phyloP scores from a whole-genome alignment of 1,140 invertebrate species.

The Lordiphosa clarofinis region DNA sequence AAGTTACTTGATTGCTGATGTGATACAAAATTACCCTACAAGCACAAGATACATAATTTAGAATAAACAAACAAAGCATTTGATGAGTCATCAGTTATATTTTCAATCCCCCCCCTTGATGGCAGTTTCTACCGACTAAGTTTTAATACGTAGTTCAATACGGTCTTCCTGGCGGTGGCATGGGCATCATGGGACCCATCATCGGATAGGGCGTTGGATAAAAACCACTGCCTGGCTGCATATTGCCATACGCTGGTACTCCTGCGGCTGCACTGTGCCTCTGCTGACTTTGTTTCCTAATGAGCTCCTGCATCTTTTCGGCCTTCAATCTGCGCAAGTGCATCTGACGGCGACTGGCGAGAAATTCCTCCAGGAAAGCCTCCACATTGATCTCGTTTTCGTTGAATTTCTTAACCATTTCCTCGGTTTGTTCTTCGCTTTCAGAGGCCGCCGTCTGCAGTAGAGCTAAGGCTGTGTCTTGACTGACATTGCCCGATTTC shows the following conservation, averaged over 20 bases:
- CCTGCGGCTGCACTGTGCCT: constrained; percentile 6
- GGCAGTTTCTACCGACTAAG: constrained; percentile 6
- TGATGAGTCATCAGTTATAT: constrained; percentile 4
- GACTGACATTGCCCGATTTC: constrained; percentile 85
- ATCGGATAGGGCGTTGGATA: constrained; percentile 80
- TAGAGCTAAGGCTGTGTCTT: constrained; percentile 90
- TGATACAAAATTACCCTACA: too few relatives aligned
- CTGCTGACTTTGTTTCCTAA: constrained; percentile 80
- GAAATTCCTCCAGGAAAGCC: constrained; percentile 89
- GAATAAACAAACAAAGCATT: too few relatives aligned
- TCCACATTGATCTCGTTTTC: constrained; percentile 87
- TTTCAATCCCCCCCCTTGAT: not conserved
- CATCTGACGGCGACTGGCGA: constrained; percentile 86
- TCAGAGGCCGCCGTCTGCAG: constrained; percentile 91
- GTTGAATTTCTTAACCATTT: constrained; percentile 88
- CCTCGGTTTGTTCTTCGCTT: constrained; percentile 93
- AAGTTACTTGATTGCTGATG: too few relatives aligned
- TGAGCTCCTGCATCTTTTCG: constrained; percentile 91
- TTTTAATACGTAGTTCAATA: constrained; percentile 28
- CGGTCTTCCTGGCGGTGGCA: constrained; percentile 79
- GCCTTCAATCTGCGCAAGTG: constrained; percentile 91
- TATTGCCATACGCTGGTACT: constrained; percentile 48
- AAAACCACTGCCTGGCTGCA: constrained; percentile 47
- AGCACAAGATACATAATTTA: too few relatives aligned
- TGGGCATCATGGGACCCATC: constrained; percentile 82